Base-by-base conservation (phyloP, 2,888 invertebrate species). In the Himalopsyche tibetana region DNA sequence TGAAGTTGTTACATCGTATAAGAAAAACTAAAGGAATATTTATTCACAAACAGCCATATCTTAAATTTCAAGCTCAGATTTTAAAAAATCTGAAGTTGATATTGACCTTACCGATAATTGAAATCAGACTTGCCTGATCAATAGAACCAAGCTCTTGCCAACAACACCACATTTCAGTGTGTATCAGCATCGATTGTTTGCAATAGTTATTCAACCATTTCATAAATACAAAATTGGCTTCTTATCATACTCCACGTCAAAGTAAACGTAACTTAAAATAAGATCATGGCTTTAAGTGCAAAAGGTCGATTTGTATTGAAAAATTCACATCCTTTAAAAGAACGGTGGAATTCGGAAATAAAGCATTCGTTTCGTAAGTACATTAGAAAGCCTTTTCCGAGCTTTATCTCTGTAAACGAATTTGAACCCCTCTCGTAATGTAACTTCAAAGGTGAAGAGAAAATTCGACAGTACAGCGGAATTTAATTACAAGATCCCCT, bases 391-490 rank as follows among this genome's bases (percentile, higher is more conserved):
- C 63, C 19, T 19, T 28, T 63, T n/a, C 28, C 63, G 63, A 51
- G 63, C 63, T 63, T 63, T 63, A 63, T 63, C 8, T 28, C n/a
- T 6, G 63, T 19, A 63, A 63, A n/a, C 63, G 63, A 63, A 63
- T 63, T 63, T 63, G 63, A 63, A 4, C 63, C 63, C 63, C 63
- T 19, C 19, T 19, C 63, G 19, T 63, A 63, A 63, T 63, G 63
- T 63, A 19, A 63, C 63, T 63, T 63, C 63, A 63, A 63, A 63
- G 63, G 63, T 63, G 63, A 63, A 28, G 63, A 63, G 63, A 8
- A 63, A 63, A 63, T 63, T 63, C 63, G 63, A 19, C 63, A 63
- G 63, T 63, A 63, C 63, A 63, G 63, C 63, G 63, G 28, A 63
- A 63, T 63, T 63, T 63, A 63, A 63, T 63, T 63, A 63, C 19